phyloP scores from a whole-genome alignment of 2,113 vertebrate species.

The Archocentrus centrarchus region DNA sequence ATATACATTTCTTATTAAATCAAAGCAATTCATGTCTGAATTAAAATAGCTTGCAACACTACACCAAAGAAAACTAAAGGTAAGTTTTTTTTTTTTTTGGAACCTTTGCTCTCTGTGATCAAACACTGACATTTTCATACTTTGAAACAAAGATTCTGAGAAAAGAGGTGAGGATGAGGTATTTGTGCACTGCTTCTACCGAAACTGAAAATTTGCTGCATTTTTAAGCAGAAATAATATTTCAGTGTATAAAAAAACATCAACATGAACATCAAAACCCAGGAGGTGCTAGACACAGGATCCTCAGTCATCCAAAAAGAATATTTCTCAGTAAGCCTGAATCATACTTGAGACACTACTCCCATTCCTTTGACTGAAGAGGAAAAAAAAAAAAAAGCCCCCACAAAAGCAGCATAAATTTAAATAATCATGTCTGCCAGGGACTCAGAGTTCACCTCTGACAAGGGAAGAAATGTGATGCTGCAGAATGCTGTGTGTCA shows the following conservation, averaged over 20 bases:
- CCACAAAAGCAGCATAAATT: constrained; percentile 61
- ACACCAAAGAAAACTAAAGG: neutral
- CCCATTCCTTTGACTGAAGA: constrained; percentile 30
- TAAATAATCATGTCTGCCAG: constrained; percentile 60
- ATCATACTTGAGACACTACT: constrained; percentile 15
- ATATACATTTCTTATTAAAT: neutral
- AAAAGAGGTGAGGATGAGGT: constrained; percentile 13
- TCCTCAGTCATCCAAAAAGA: constrained; percentile 27
- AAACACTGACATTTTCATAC: constrained; percentile 10
- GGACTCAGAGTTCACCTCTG: constrained; percentile 60
- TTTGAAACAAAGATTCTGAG: constrained; percentile 8
- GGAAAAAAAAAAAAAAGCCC: constrained; percentile 16
- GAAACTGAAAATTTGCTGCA: neutral
- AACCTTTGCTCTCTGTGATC: neutral
- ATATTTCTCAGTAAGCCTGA: constrained; percentile 27
- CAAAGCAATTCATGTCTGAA: neutral
- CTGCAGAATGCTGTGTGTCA: constrained; percentile 47
- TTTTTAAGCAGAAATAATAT: constrained; percentile 20
- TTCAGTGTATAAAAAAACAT: constrained; percentile 22
- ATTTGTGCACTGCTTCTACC: neutral
- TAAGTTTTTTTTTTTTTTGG: neutral
- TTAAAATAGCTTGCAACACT: neutral
- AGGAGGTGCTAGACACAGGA: constrained; percentile 24
- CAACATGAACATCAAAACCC: constrained; percentile 21
- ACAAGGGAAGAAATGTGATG: constrained; percentile 57